phyloP scores from a whole-genome alignment of 1,140 invertebrate species.

The Heliconius eleuchia region DNA sequence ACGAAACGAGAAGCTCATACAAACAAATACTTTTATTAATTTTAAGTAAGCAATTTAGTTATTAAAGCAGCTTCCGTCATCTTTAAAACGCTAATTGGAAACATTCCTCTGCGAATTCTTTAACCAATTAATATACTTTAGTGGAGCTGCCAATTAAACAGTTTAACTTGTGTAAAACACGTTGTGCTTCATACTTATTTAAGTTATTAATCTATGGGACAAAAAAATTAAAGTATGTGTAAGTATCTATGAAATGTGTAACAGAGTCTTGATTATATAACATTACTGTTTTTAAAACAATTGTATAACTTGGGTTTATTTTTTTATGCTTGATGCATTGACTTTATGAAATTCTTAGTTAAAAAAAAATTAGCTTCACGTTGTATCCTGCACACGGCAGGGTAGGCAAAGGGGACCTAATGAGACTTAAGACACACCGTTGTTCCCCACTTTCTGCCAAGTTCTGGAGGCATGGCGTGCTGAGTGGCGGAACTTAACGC shows the following conservation, averaged over 20 bases:
- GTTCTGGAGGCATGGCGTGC: no score
- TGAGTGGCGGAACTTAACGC: no score
- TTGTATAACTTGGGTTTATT: not conserved
- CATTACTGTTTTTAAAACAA: not conserved
- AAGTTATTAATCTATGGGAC: not conserved
- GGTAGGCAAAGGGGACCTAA: no score
- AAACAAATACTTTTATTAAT: conserved; percentile 3
- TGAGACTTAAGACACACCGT: no score
- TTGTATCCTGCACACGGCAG: no score
- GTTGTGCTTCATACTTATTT: not conserved
- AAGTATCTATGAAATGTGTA: not conserved
- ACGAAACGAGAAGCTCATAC: not conserved
- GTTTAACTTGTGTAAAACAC: not conserved
- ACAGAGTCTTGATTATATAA: not conserved
- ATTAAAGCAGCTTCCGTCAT: not conserved
- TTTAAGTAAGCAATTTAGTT: conserved; percentile 15
- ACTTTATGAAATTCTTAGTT: not conserved
- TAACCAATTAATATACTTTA: conserved; percentile 25
- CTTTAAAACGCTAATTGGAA: conserved; percentile 15
- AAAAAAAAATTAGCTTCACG: no score
- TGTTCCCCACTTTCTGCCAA: no score
- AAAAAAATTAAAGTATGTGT: not conserved
- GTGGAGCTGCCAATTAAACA: conserved; percentile 25
- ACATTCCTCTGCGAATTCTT: conserved; percentile 21
- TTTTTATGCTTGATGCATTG: not conserved